Conservation (phyloP, 2,113 vertebrate genomes). For the Strix uralensis region DNA sequence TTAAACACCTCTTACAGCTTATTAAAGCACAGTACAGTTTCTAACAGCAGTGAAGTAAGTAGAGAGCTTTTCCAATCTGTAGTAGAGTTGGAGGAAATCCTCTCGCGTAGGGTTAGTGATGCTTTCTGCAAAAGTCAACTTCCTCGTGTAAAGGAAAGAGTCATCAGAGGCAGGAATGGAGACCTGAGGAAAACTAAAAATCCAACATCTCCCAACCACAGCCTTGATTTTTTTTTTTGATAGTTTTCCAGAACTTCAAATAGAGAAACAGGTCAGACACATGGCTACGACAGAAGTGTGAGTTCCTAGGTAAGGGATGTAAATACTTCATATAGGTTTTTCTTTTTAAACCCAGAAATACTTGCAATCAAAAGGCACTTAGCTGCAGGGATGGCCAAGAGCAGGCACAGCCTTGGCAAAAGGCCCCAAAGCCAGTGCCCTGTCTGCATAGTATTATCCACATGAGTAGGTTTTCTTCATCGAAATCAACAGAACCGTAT, state of each 20-base stretch:
- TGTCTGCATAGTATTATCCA: slow-evolving; percentile 52
- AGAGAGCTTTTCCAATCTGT: background rate
- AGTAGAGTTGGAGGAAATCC: background rate
- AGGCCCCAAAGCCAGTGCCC: background rate
- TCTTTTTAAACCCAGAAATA: background rate
- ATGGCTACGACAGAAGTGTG: accelerated
- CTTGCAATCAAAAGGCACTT: background rate
- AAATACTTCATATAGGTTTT: background rate
- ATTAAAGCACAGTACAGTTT: background rate
- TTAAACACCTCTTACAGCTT: background rate
- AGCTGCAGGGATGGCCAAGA: background rate
- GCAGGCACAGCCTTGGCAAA: slow-evolving; percentile 14
- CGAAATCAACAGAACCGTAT: slow-evolving; percentile 44
- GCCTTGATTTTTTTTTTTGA: background rate
- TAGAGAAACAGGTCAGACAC: accelerated
- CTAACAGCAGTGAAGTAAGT: accelerated
- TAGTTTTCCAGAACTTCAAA: background rate
- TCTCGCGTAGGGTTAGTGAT: accelerated
- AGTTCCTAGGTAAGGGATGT: background rate
- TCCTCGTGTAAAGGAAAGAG: background rate
- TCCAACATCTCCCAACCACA: no score
- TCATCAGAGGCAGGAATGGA: background rate
- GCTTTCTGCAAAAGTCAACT: accelerated
- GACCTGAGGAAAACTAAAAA: no score
- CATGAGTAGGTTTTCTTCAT: slow-evolving; percentile 24